Conservation (phyloP, 2,113 vertebrate species). For the Corythoichthys haematopterus region DNA sequence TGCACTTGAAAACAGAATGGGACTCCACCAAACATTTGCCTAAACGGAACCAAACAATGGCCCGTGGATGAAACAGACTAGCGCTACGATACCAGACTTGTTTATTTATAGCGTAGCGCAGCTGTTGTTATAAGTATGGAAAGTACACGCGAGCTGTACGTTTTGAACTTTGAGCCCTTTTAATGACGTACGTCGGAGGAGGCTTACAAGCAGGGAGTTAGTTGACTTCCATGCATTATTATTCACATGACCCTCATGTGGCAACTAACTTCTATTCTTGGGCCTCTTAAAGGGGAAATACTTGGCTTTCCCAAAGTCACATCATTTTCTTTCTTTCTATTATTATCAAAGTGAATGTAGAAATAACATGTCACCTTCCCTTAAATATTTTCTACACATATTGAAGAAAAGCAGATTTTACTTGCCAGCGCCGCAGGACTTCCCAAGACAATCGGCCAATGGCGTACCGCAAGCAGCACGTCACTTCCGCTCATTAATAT, state of each 20-base stretch:
- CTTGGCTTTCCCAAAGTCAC: no score
- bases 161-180: conserved; percentile 32
- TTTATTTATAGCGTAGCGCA: conserved; percentile 16
- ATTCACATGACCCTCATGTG: conserved; percentile 11
- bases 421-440: no score
- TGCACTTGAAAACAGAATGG: conserved; percentile 41
- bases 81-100: background rate
- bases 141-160: conserved; percentile 12
- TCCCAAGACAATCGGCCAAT: no score
- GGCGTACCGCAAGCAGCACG: no score
- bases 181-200: background rate
- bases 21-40: no score
- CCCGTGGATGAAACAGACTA: background rate
- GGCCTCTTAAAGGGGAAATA: no score
- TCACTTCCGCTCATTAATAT: no score
- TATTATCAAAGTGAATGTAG: no score
- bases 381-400: no score
- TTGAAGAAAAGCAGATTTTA: no score
- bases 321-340: no score
- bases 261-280: background rate
- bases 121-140: conserved; percentile 7
- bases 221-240: conserved; percentile 20
- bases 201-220: background rate
- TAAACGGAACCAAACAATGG: background rate
- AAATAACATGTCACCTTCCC: no score